These are phyloP conservation scores for Tricholauxania praeusta DNA, from an alignment of 2,888 invertebrate species.

Conservation along the genomic window DNA sequence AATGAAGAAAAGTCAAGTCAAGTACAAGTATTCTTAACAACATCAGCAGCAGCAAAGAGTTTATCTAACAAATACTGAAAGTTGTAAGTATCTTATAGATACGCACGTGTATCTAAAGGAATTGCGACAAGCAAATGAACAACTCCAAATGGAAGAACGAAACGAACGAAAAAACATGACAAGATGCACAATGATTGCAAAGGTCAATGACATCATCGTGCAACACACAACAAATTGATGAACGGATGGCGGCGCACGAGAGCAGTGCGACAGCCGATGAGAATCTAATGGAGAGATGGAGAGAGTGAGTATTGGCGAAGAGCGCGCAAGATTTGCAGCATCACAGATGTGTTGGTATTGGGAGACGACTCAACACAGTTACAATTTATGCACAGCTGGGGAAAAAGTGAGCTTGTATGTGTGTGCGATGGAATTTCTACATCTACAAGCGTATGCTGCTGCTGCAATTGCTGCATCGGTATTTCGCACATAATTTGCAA, in stretches of 20 bases:
- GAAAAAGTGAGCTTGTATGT: too few species aligned
- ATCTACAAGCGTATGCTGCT: too few species aligned
- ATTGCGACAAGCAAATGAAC: slow-evolving; percentile 29
- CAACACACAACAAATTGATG: slow-evolving; percentile 13
- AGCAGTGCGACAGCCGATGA: not conserved
- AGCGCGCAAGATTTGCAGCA: slow-evolving; percentile 20
- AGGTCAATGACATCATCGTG: slow-evolving; percentile 38
- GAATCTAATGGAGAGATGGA: not conserved
- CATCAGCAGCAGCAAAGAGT: slow-evolving; percentile 4
- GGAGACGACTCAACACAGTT: not conserved
- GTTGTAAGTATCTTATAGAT: slow-evolving; percentile 30
- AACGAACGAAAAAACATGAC: slow-evolving; percentile 13
- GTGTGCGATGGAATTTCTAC: too few species aligned
- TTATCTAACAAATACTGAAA: slow-evolving; percentile 32
- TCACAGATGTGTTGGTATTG: not conserved
- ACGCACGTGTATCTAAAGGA: slow-evolving; percentile 36
- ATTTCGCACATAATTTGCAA: too few species aligned
- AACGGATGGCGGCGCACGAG: not conserved
- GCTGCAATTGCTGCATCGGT: too few species aligned
- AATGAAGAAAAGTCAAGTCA: too few species aligned
- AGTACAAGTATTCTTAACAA: not conserved
- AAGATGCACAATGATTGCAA: slow-evolving; percentile 31
- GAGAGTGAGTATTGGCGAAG: slow-evolving; percentile 7
- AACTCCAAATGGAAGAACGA: slow-evolving; percentile 7
- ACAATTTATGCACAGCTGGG: not conserved